Evolutionary conservation across 2,113 vertebrate species (phyloP).

Genomic region (Progne subis): DNA sequence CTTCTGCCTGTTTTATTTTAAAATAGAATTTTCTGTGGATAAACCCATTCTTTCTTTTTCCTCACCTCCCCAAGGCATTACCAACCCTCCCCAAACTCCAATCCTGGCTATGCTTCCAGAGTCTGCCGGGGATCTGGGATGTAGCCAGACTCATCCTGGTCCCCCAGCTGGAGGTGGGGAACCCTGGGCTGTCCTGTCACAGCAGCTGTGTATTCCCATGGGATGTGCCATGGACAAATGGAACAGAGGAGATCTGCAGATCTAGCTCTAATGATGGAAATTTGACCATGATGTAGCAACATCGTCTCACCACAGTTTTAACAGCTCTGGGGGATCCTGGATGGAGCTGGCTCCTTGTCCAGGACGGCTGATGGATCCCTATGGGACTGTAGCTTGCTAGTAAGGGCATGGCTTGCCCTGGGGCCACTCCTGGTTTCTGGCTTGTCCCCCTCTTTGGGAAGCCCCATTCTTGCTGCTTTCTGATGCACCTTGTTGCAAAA

Average conservation of each 20-base stretch:
- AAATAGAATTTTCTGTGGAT: neutral
- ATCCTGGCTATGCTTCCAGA: neutral
- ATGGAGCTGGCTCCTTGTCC: neutral
- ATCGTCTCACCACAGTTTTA: neutral
- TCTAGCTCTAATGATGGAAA: neutral
- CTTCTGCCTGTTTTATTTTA: neutral
- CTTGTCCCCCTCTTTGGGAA: neutral
- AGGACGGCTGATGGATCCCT: neutral
- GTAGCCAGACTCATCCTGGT: neutral
- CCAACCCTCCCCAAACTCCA: no score
- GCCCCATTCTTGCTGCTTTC: neutral
- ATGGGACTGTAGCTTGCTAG: neutral
- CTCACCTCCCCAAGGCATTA: neutral
- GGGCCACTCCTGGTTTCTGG: neutral
- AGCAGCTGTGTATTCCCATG: neutral
- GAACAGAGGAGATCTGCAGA: neutral
- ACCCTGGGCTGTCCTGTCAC: neutral
- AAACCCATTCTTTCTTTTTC: neutral
- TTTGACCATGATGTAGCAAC: neutral
- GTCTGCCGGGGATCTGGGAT: neutral
- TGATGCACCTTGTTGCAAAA: neutral
- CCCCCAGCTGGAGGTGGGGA: neutral
- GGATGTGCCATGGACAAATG: neutral
- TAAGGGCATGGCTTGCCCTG: neutral
- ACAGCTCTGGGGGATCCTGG: neutral